These are phyloP conservation scores for Zaprionus capensis DNA, from an alignment of 1,140 invertebrate genomes.

Conservation along the genomic window DNA sequence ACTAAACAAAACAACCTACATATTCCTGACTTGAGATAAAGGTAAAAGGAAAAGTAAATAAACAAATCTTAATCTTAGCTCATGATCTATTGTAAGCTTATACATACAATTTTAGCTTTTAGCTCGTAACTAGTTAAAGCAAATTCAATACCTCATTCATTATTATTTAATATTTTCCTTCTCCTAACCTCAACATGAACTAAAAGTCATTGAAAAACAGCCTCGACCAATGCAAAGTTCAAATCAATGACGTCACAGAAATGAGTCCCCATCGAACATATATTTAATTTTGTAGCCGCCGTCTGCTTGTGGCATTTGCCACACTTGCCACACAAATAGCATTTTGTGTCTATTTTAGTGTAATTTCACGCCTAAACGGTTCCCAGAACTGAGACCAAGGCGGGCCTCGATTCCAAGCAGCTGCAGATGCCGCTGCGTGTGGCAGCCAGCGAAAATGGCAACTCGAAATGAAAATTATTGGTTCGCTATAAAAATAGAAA, in stretches of 20 bases:
- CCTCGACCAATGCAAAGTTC: neutral
- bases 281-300: constrained; percentile 11
- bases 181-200: neutral
- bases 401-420: constrained; percentile 17
- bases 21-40: neutral
- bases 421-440: constrained; percentile 49
- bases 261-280: neutral
- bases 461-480: constrained; percentile 79
- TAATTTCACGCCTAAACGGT: constrained; percentile 77
- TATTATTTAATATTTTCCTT: neutral
- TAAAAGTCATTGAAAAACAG: neutral
- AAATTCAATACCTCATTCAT: neutral
- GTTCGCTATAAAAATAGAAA: constrained; percentile 47
- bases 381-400: constrained; percentile 32
- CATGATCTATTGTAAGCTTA: neutral
- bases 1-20: neutral
- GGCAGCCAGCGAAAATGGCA: constrained; percentile 39
- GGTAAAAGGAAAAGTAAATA: no score
- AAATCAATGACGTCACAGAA: constrained; percentile 20
- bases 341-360: constrained; percentile 81
- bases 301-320: constrained; percentile 42
- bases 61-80: neutral
- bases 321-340: constrained; percentile 61
- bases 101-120: neutral
- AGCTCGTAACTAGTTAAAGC: neutral